These are phyloP conservation scores for Bryconaethiops microstoma DNA, from an alignment of 2,797 vertebrate species.

Conservation along the genomic window DNA sequence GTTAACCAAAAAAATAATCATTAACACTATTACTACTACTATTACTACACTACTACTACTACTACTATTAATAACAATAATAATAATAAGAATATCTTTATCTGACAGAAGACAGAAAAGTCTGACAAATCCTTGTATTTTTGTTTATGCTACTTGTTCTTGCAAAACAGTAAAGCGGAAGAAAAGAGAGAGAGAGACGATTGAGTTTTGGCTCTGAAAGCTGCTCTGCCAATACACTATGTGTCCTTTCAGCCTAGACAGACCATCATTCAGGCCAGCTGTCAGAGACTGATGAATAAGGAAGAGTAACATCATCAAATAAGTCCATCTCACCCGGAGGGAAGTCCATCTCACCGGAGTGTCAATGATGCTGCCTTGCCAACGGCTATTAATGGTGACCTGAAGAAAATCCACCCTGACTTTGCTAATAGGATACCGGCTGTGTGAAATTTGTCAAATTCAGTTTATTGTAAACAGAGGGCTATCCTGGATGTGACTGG, in stretches of 20 bases:
- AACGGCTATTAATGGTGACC: conserved; percentile 36
- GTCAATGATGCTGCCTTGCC: conserved; percentile 28
- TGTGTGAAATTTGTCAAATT: conserved; percentile 19
- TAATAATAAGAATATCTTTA: background rate
- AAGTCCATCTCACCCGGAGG: conserved; percentile 30
- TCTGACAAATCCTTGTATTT: background rate
- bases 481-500: background rate
- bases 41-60: too few relatives aligned
- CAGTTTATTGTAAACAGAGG: conserved; percentile 10
- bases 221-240: conserved; percentile 3
- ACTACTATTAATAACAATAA: background rate
- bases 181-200: background rate
- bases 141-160: background rate
- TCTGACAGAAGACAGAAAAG: background rate
- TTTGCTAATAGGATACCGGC: conserved; percentile 10
- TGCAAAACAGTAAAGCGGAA: background rate
- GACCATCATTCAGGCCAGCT: conserved; percentile 24
- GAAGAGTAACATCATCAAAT: conserved; percentile 39
- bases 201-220: conserved; percentile 6
- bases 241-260: conserved; percentile 32
- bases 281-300: conserved; percentile 39
- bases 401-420: conserved; percentile 11
- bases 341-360: conserved; percentile 31
- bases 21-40: too few relatives aligned
- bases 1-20: too few relatives aligned